Evolutionary conservation across 1,140 invertebrate species (phyloP).

Genomic region (Bombus waltoni): DNA sequence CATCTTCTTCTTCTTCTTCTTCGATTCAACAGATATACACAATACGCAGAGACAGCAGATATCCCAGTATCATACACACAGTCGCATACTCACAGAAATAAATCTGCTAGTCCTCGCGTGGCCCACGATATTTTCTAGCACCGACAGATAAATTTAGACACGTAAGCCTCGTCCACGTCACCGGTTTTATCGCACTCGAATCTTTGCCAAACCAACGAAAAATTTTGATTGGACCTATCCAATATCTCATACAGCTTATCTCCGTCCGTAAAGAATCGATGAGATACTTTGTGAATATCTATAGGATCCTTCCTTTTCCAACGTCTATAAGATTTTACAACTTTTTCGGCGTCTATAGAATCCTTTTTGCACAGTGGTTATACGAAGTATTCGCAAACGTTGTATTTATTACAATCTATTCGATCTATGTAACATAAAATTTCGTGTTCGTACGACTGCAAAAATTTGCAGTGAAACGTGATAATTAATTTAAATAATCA

Average conservation of each 20-base stretch:
- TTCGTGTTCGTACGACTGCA: background rate
- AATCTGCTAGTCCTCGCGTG: slow-evolving; percentile 50
- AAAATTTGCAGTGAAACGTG: background rate
- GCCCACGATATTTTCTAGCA: slow-evolving; percentile 49
- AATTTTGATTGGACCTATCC: background rate
- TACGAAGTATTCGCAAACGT: background rate
- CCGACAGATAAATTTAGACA: slow-evolving; percentile 62
- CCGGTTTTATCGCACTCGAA: slow-evolving; percentile 25
- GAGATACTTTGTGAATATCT: background rate
- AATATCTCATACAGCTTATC: background rate
- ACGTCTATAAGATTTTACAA: background rate
- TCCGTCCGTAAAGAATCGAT: background rate
- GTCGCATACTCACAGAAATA: slow-evolving; percentile 50
- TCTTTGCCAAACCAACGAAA: slow-evolving; percentile 39
- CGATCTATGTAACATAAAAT: background rate
- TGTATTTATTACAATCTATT: background rate
- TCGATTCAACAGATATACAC: slow-evolving; percentile 17
- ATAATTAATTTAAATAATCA: background rate
- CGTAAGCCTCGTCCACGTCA: slow-evolving; percentile 44
- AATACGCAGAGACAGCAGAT: background rate
- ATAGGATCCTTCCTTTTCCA: no score
- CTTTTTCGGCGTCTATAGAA: no score
- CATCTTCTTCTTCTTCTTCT: background rate
- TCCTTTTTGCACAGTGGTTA: background rate
- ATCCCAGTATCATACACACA: slow-evolving; percentile 34